Evolutionary conservation across 2,888 invertebrate genomes (phyloP), one percentile per base, ranked within the genome.

Genomic region (Acleris cristana): DNA sequence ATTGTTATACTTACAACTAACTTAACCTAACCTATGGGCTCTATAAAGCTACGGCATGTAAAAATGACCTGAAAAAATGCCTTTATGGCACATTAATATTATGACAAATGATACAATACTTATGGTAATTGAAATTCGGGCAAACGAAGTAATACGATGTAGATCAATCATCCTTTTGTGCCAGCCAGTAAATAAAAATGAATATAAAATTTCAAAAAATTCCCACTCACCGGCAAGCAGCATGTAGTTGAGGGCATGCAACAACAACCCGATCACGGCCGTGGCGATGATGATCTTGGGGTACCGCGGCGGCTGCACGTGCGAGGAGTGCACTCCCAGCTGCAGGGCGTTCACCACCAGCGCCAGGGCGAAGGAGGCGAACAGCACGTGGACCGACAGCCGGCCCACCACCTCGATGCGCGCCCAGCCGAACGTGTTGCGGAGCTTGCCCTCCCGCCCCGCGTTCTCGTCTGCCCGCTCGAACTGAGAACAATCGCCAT

Each of bases 351-450:
- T 97, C 6, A 97, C 95, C 6, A 96, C 86, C 55, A 97, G 89
- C 0, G 97, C 97, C 80, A 98, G 96, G 54, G 96, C 96, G 69
- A 98, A 94, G 0, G 98, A 97, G 0, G 96, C 95, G 71, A 98
- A 94, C 74, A 98, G 96, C 51, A 97, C 96, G 84, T 96, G 96
- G 60, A 96, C 96, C 3, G 96, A 95, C 53, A 98, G 88, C 91
- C 97, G 95, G 52, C 96, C 96, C 8, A 98, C 93, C n/a, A 98
- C 96, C 78, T 98, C 97, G 61, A 98, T 96, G 71, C 98, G 94
- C 3, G 97, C 96, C 98, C 98, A 98, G 10, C 98, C 98, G 78
- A 98, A 98, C 0, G 98, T 98, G 84, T 98, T 98, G 70, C 96
- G 95, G 67, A 98, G 92, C 67, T 95, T 95, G 73, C 97, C 93